phyloP scores from a whole-genome alignment of 2,113 vertebrate species.

The Rhadina sibilatrix region DNA sequence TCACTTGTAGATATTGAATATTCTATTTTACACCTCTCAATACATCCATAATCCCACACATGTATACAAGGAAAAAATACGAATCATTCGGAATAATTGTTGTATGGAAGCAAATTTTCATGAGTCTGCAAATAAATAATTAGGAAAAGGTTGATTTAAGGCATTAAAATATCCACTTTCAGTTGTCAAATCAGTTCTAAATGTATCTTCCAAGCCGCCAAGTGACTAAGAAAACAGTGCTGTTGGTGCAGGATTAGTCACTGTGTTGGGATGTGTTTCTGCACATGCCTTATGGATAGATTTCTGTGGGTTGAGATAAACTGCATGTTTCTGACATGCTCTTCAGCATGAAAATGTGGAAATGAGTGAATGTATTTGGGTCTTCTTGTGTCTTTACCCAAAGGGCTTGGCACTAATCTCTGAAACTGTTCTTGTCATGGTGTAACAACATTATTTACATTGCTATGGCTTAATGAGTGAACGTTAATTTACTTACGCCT shows the following conservation, averaged over 20 bases:
- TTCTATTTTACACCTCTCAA: background rate
- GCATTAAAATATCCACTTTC: background rate
- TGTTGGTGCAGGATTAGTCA: constrained; percentile 54
- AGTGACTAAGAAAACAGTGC: constrained; percentile 29
- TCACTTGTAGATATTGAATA: background rate
- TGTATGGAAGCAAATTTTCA: background rate
- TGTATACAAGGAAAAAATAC: background rate
- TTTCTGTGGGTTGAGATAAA: constrained; percentile 35
- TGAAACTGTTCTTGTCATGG: background rate
- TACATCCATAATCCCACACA: background rate
- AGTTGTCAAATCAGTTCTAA: constrained; percentile 36
- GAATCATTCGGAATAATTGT: background rate
- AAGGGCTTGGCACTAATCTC: background rate
- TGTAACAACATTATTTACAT: background rate
- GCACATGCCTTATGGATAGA: constrained; percentile 44
- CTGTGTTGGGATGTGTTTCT: constrained; percentile 35
- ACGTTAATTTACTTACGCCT: background rate
- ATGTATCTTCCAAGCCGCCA: constrained; percentile 6
- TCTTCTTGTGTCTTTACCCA: background rate
- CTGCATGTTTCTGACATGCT: constrained; percentile 28
- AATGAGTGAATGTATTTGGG: background rate
- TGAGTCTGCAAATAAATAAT: background rate
- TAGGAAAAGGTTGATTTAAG: background rate
- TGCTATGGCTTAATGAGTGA: background rate
- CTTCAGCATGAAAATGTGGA: background rate